Percentiles rank a stretch among this genome's conserved stretches.
phyloP scores from a whole-genome alignment of 2,113 vertebrate species.

The Lota lota region DNA sequence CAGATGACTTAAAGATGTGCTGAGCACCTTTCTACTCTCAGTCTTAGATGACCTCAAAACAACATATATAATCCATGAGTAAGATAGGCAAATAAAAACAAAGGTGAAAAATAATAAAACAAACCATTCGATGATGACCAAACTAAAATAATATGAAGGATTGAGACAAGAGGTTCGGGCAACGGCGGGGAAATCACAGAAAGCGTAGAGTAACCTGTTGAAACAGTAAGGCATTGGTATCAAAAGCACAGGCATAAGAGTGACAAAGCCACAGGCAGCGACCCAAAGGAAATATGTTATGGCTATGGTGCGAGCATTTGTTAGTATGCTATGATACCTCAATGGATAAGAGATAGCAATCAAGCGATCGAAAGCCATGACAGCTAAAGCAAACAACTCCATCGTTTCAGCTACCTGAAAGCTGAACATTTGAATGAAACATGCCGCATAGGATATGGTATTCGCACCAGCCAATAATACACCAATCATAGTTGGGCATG shows the following conservation, averaged over 20 bases:
- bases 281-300: constrained; percentile 28
- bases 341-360: constrained; percentile 42
- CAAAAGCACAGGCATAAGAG: constrained; percentile 12
- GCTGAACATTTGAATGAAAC: constrained; percentile 37
- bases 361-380: constrained; percentile 46
- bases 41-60: background rate
- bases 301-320: constrained; percentile 23
- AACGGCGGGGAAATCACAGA: constrained; percentile 41
- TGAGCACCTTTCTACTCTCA: constrained; percentile 41
- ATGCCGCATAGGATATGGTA: constrained; percentile 31
- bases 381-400: constrained; percentile 43
- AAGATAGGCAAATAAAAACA: constrained; percentile 33
- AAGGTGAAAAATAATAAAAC: constrained; percentile 41
- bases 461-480: constrained; percentile 30
- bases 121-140: constrained; percentile 14
- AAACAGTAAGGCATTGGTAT: constrained; percentile 31
- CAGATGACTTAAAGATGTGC: constrained; percentile 45
- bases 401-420: constrained; percentile 24
- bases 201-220: constrained; percentile 24
- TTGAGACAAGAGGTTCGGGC: constrained; percentile 38
- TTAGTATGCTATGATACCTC: constrained; percentile 35
- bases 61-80: constrained; percentile 21
- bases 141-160: constrained; percentile 32
- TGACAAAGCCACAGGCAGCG: constrained; percentile 11
- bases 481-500: constrained; percentile 35